Conservation (phyloP, 2,113 vertebrate genomes). For the Turnix velox region DNA sequence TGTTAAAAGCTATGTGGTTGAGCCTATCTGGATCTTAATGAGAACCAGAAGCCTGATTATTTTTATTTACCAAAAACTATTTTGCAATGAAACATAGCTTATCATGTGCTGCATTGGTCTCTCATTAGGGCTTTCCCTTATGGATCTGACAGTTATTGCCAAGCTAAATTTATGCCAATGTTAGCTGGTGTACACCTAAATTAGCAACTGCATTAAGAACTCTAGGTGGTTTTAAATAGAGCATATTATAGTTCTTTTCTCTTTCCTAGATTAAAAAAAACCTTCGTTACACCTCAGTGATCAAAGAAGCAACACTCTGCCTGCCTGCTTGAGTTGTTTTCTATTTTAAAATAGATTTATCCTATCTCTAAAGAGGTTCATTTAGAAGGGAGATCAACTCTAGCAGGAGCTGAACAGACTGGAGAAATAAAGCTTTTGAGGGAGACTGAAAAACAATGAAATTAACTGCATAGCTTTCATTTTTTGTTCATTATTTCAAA, state of each 20-base stretch:
- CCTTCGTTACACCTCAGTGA: neutral
- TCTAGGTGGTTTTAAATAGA: neutral
- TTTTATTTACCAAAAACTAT: neutral
- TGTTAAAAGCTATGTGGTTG: neutral
- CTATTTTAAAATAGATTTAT: slow-evolving; percentile 14
- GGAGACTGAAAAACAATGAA: slow-evolving; percentile 14
- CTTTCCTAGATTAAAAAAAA: neutral
- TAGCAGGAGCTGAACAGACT: neutral
- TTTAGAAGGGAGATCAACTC: slow-evolving; percentile 11
- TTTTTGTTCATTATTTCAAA: neutral
- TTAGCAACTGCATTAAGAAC: neutral
- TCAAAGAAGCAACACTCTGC: neutral
- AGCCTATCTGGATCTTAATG: neutral
- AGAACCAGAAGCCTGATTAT: neutral
- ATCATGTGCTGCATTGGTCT: neutral
- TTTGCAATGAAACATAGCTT: neutral
- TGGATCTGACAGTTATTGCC: neutral
- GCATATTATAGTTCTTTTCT: neutral
- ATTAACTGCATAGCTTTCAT: neutral
- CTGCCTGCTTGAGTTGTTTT: slow-evolving; percentile 21
- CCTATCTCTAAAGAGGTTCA: neutral
- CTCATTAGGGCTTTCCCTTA: neutral
- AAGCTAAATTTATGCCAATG: neutral
- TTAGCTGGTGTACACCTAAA: neutral
- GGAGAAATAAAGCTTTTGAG: neutral